Evolutionary conservation across 2,797 vertebrate genomes (phyloP).

Genomic region (Chrosomus eos): DNA sequence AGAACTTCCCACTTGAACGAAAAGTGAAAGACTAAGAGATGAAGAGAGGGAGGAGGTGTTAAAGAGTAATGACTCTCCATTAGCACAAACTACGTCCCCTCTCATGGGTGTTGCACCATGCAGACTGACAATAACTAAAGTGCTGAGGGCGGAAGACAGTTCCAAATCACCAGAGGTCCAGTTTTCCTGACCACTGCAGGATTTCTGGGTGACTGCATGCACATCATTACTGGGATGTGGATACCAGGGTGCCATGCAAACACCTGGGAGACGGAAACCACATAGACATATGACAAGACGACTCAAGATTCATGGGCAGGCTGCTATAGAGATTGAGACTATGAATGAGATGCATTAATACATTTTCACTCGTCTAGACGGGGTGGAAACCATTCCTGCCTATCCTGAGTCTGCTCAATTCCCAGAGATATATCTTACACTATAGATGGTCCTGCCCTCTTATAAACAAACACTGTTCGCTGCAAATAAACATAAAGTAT

Average conservation of each 20-base stretch:
- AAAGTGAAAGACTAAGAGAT: slow-evolving; percentile 23
- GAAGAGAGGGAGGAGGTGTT: slow-evolving; percentile 25
- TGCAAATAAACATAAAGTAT: background rate
- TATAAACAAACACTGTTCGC: background rate
- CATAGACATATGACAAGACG: background rate
- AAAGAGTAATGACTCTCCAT: slow-evolving; percentile 38
- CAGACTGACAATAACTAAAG: slow-evolving; percentile 29
- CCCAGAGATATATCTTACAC: slow-evolving; percentile 10
- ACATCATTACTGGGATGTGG: slow-evolving; percentile 24
- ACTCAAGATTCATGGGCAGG: background rate
- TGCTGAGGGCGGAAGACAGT: slow-evolving; percentile 9
- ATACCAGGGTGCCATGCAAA: background rate
- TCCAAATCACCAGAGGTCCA: slow-evolving; percentile 19
- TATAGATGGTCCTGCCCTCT: background rate
- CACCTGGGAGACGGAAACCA: slow-evolving; percentile 51
- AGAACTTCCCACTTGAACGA: slow-evolving; percentile 3
- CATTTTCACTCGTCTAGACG: slow-evolving; percentile 28
- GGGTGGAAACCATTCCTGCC: background rate
- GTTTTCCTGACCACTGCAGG: slow-evolving; percentile 29
- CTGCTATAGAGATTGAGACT: background rate
- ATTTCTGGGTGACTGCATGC: slow-evolving; percentile 29
- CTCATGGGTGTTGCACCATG: slow-evolving; percentile 26
- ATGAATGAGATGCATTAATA: slow-evolving; percentile 14
- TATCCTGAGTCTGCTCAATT: slow-evolving; percentile 12
- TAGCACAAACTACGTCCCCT: slow-evolving; percentile 24